These are phyloP conservation scores for Callionymus lyra DNA, from an alignment of 2,113 vertebrate species.

Conservation along the genomic window DNA sequence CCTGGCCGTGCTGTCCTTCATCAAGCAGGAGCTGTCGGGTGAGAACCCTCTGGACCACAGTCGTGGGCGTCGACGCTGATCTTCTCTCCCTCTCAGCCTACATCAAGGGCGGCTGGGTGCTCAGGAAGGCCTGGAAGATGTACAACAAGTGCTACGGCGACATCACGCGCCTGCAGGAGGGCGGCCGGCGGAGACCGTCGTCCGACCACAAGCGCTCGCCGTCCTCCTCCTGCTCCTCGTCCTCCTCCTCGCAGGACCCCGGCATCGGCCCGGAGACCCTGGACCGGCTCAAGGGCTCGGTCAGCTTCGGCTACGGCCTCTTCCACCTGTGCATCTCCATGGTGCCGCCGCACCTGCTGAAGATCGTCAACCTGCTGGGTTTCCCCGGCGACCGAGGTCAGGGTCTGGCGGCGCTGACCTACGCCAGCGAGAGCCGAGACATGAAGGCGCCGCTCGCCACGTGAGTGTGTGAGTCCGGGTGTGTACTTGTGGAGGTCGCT, in stretches of 20 bases:
- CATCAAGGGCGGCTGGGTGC: constrained; percentile 98
- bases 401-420: constrained; percentile 87
- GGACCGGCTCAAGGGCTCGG: constrained; percentile 92
- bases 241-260: constrained; percentile 70
- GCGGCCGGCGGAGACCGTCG: constrained; percentile 66
- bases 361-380: constrained; percentile 98
- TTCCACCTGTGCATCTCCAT: constrained; percentile 99
- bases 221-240: constrained; percentile 63
- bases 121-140: constrained; percentile 99
- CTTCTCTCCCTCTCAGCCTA: constrained; percentile 67
- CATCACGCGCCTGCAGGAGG: constrained; percentile 87
- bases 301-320: constrained; percentile 96
- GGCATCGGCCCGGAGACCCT: constrained; percentile 80
- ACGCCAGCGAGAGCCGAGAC: constrained; percentile 94
- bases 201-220: constrained; percentile 15
- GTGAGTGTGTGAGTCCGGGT: constrained; percentile 82
- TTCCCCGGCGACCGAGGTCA: constrained; percentile 96
- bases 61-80: too few species aligned
- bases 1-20: constrained; percentile 89
- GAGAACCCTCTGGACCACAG: too few species aligned
- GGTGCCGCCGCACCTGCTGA: constrained; percentile 98
- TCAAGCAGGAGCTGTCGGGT: constrained; percentile 94
- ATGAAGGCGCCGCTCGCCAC: constrained; percentile 99
- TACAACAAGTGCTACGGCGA: constrained; percentile 97
- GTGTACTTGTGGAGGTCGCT: too few species aligned